These are phyloP conservation scores for Serrognathus titanus DNA, from an alignment of 2,888 invertebrate species.

Conservation along the genomic window DNA sequence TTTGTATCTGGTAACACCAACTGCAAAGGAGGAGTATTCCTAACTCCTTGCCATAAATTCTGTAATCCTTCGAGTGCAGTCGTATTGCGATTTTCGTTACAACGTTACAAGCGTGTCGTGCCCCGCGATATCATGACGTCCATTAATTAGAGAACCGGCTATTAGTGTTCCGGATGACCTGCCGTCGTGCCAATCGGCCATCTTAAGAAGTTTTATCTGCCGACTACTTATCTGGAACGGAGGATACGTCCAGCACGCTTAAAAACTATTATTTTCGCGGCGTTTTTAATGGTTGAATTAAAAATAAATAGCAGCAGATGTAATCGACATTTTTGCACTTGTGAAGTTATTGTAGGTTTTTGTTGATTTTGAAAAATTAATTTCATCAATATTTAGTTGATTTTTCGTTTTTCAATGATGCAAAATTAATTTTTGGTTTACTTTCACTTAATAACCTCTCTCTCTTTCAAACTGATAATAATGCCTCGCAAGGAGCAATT, in stretches of 20 bases:
- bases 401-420: no score
- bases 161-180: slow-evolving; percentile 35
- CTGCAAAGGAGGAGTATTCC: not conserved
- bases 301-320: not conserved
- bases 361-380: no score
- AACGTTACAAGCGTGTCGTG: slow-evolving; percentile 10
- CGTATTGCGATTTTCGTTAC: not conserved
- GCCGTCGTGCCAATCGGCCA: slow-evolving; percentile 28
- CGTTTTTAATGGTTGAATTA: not conserved
- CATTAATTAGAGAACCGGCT: slow-evolving; percentile 34
- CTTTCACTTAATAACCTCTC: no score
- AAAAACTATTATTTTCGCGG: not conserved
- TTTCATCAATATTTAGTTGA: no score
- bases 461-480: no score
- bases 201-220: slow-evolving; percentile 30
- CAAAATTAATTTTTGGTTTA: no score
- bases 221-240: slow-evolving; percentile 25
- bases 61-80: slow-evolving; percentile 3
- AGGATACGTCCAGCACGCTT: not conserved
- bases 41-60: slow-evolving; percentile 1
- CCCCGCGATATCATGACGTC: slow-evolving; percentile 31
- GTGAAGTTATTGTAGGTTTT: no score
- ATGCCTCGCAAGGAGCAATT: no score
- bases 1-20: no score
- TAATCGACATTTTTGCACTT: no score